phyloP scores from a whole-genome alignment of 2,888 invertebrate species.

The Blastobasis lacticolella region DNA sequence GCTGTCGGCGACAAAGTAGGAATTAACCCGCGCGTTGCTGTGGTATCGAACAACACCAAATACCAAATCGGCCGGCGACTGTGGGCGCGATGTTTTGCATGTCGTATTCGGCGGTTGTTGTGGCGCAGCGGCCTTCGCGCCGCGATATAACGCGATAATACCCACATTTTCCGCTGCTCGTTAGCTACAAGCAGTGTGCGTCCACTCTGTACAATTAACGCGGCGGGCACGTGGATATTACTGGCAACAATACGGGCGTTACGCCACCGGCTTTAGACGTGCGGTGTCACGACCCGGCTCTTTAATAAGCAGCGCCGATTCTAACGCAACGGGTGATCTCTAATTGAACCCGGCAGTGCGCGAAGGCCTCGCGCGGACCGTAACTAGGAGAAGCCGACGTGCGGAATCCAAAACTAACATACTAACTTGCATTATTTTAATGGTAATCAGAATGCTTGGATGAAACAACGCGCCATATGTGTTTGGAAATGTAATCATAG shows the following conservation, averaged over 20 bases:
- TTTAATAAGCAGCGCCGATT: conserved; percentile 41
- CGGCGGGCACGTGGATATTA: conserved; percentile 45
- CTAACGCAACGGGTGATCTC: conserved; percentile 49
- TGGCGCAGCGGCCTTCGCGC: conserved; percentile 6
- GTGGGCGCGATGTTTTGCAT: conserved; percentile 6
- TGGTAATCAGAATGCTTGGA: too few species aligned
- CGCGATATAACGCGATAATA: conserved; percentile 38
- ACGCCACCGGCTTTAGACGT: conserved; percentile 46
- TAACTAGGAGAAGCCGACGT: conserved; percentile 5
- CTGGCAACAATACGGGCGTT: conserved; percentile 37
- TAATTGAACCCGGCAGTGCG: conserved; percentile 52
- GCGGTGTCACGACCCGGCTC: conserved; percentile 49
- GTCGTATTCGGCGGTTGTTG: neutral
- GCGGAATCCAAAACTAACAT: too few species aligned
- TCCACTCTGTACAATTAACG: conserved; percentile 43
- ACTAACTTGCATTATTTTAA: too few species aligned
- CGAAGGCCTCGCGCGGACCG: conserved; percentile 42
- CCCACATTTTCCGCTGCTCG: conserved; percentile 41
- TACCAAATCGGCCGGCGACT: neutral
- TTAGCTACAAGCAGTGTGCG: conserved; percentile 24
- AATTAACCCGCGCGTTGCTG: neutral
- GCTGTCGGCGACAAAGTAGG: too few species aligned
- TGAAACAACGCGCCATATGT: too few species aligned
- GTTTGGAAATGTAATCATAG: too few species aligned
- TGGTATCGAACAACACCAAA: neutral